Evolutionary conservation across 2,888 invertebrate species (phyloP), one percentile per base, ranked within the genome.

Genomic region (Celastrina argiolus): DNA sequence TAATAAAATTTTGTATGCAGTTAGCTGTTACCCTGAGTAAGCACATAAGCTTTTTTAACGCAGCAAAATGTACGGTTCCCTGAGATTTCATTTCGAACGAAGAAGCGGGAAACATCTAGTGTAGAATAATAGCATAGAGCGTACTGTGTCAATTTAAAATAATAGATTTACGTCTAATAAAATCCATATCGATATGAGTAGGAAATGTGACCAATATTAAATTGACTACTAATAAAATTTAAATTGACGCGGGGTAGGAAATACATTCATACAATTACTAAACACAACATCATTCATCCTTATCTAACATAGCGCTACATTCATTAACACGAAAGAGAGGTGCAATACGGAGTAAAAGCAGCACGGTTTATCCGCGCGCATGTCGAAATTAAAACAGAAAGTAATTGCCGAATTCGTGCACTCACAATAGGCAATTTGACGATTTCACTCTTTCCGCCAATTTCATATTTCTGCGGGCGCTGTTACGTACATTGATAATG

Each of bases 381-480:
- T 80, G 81, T 81, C 74, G 76, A 80, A 80, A 83, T 81, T 80
- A 81, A 85, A 87, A 85, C 87, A 83, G 87, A 89, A 90, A 90
- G 89, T 87, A 80, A 80, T 80, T 75, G 75, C 85, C 81, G 80
- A 88, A 88, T 84, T 83, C 85, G 87, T 84, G 86, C 88, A 87
- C 81, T 82, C 80, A 88, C 88, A 89, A 91, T 89, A 84, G 85
- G 77, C 85, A 90, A 88, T 88, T 89, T 86, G 86, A 82, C 85
- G 86, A 87, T 91, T 89, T 88, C 89, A 88, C 89, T 88, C 80
- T 86, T 87, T 86, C 81, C 83, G 81, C 80, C 82, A 86, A 85
- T 87, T 86, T 86, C 83, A 85, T 85, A 86, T 84, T 84, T 86
- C 75, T 81, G 67, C 65, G 67, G 66, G 51, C 34, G 31, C 26